phyloP scores from a whole-genome alignment of 1,140 invertebrate genomes.

The Drosophila seguyi region DNA sequence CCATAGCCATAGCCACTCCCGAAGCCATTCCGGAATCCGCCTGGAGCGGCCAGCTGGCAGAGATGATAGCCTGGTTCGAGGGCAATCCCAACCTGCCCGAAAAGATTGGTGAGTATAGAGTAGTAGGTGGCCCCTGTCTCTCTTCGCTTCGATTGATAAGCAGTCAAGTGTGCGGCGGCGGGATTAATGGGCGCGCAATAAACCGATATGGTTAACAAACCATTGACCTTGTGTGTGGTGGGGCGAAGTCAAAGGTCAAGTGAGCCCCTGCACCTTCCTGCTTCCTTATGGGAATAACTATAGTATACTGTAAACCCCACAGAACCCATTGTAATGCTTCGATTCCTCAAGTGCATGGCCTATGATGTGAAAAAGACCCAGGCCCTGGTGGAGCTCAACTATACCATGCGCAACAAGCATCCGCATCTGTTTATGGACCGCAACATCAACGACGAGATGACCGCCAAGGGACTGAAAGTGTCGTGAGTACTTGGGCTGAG shows the following conservation, averaged over 20 bases:
- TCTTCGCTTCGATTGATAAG: slow-evolving; percentile 38
- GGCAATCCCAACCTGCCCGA: slow-evolving; percentile 68
- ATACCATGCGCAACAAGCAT: slow-evolving; percentile 87
- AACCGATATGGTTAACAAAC: slow-evolving; percentile 17
- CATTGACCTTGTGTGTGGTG: slow-evolving; percentile 24
- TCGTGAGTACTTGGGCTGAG: slow-evolving; percentile 84
- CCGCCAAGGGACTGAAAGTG: slow-evolving; percentile 86
- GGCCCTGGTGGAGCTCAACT: slow-evolving; percentile 88
- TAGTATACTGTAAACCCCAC: neutral
- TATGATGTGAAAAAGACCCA: slow-evolving; percentile 87
- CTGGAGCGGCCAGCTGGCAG: slow-evolving; percentile 46
- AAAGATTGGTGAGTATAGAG: slow-evolving; percentile 65
- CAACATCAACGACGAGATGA: slow-evolving; percentile 87
- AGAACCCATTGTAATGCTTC: slow-evolving; percentile 65
- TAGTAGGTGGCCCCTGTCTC: neutral
- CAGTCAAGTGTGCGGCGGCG: slow-evolving; percentile 13
- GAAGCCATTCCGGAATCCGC: too few relatives aligned
- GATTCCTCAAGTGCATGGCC: slow-evolving; percentile 85
- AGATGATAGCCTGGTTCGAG: slow-evolving; percentile 69
- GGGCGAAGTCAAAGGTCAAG: slow-evolving; percentile 24
- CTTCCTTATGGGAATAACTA: neutral
- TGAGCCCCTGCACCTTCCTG: neutral
- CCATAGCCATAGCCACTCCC: too few relatives aligned
- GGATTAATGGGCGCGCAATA: slow-evolving; percentile 30
- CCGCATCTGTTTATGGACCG: slow-evolving; percentile 89